Evolutionary conservation across 1,140 invertebrate species (phyloP), one percentile per base, ranked within the genome.

Genomic region (Belonocnema kinseyi): DNA sequence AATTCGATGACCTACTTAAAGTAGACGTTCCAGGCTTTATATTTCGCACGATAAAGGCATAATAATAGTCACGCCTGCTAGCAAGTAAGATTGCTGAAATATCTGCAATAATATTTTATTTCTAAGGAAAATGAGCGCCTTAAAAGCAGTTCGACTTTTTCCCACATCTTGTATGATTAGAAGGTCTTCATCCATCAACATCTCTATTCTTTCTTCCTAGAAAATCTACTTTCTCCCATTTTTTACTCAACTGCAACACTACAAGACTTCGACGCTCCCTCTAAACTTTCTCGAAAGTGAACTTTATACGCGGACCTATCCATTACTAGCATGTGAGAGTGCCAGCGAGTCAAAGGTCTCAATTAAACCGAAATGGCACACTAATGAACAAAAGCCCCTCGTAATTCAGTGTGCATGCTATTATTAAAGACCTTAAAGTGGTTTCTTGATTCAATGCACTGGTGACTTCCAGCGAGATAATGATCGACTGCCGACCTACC

Each of bases 331-430:
- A 78, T 80, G 79, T 77, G 72, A 81, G 79, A 66, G 61, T 80
- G 75, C 78, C 75, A 76, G 53, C 73, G 79, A 84, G 83, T 88
- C 87, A 88, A 79, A 88, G 87, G 87, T 87, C 86, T 88, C 87
- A 89, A 89, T 89, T 90, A 89, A 87, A 88, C 81, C 78, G 82
- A 88, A 87, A 88, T 89, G 85, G 86, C 83, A 74, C 80, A 82
- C 82, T 90, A 89, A 89, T 89, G 88, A 89, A 88, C 88, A 85
- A 89, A 88, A 88, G 87, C 83, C 80, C 75, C 50, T 83, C 83
- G 85, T 88, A 88, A 89, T 88, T 85, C 85, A 77, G 84, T 85
- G 78, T 82, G 78, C 79, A 56, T 72, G 66, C 85, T 83, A 87
- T 89, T 88, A 89, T 88, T 88, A 87, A 74, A 77, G 76, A 77